These are phyloP conservation scores for Albula goreensis DNA, from an alignment of 2,113 vertebrate species.

Conservation along the genomic window DNA sequence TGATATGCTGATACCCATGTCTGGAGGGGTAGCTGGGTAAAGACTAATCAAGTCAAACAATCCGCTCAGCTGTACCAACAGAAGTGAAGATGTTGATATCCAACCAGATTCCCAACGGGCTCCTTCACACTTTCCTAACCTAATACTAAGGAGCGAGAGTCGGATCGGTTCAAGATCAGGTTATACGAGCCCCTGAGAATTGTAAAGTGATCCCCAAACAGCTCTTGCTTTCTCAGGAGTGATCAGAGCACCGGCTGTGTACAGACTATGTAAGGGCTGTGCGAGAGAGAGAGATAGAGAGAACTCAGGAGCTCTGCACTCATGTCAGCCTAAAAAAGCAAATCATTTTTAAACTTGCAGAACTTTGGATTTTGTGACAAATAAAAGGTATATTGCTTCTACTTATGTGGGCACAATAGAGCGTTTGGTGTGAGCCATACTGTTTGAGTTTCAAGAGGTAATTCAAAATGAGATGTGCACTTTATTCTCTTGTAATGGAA, in stretches of 20 bases:
- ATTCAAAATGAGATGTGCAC: not conserved
- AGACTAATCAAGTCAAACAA: constrained; percentile 68
- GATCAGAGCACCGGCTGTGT: constrained; percentile 54
- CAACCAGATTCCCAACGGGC: constrained; percentile 59
- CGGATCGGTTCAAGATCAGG: constrained; percentile 66
- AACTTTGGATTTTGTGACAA: not conserved
- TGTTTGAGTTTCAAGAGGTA: not conserved
- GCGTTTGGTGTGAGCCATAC: not conserved
- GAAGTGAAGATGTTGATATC: constrained; percentile 65
- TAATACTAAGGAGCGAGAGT: constrained; percentile 61
- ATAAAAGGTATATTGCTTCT: not conserved
- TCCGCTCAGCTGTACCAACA: constrained; percentile 58
- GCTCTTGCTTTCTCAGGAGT: constrained; percentile 65
- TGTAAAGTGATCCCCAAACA: constrained; percentile 66
- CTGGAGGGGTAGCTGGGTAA: constrained; percentile 58
- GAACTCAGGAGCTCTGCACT: constrained; percentile 53
- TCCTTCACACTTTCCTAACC: constrained; percentile 68
- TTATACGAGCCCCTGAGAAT: constrained; percentile 71
- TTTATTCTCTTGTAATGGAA: not conserved
- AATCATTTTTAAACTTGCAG: not conserved
- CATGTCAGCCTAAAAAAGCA: constrained; percentile 42
- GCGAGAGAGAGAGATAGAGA: constrained; percentile 41
- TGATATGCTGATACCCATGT: constrained; percentile 62
- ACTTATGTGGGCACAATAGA: not conserved
- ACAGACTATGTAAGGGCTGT: constrained; percentile 45